These are phyloP conservation scores for Spatulosminthurus flaviceps DNA, from an alignment of 2,888 invertebrate genomes.

Conservation along the genomic window DNA sequence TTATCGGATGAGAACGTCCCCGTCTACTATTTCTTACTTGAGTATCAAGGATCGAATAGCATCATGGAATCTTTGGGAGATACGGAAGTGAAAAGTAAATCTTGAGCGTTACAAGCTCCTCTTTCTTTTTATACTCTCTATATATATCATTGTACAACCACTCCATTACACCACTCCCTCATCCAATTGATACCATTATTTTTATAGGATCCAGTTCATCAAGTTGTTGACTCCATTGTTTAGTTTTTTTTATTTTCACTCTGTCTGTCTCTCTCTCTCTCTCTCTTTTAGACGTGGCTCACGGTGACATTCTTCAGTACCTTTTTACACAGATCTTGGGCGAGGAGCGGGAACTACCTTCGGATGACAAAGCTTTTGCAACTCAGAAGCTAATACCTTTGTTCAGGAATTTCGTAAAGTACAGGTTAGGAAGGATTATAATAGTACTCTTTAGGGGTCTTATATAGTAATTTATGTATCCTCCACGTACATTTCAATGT, in stretches of 20 bases:
- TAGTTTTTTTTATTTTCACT: no score
- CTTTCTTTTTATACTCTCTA: no score
- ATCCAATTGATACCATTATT: no score
- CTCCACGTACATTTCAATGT: no score
- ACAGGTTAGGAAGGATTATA: no score
- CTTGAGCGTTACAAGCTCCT: not conserved
- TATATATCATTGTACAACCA: no score
- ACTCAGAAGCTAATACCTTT: conserved; percentile 63
- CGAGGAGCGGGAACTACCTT: conserved; percentile 59
- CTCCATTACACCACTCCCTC: no score
- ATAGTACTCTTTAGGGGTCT: no score
- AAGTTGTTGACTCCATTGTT: no score
- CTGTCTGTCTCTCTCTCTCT: no score
- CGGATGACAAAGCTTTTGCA: conserved; percentile 62
- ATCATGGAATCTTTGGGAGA: conserved; percentile 64
- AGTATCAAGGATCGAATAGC: conserved; percentile 63
- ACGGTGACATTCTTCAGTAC: conserved; percentile 64
- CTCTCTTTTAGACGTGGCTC: conserved; percentile 64
- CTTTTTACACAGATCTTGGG: conserved; percentile 63
- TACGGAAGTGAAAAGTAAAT: conserved; percentile 62
- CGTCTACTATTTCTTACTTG: conserved; percentile 63
- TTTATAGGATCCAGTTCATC: no score
- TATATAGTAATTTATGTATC: no score
- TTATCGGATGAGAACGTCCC: conserved; percentile 62
- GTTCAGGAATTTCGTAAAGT: conserved; percentile 63